Conservation (phyloP, 2,888 invertebrate genomes). For the Trachelus troglodyta region DNA sequence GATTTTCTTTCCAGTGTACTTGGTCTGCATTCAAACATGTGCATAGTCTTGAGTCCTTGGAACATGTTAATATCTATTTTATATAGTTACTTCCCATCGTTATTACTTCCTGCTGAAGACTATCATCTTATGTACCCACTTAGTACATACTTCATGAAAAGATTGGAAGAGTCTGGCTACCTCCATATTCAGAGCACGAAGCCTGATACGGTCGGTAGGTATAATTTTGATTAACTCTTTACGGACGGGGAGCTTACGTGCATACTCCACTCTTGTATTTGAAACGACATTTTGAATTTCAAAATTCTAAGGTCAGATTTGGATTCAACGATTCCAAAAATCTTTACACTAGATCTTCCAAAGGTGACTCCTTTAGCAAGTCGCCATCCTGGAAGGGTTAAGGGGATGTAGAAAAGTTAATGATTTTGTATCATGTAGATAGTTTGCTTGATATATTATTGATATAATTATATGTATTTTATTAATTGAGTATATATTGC, state of each 20-base stretch:
- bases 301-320: too few species aligned
- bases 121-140: constrained; percentile 49
- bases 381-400: background rate
- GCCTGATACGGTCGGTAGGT: constrained; percentile 78
- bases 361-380: too few species aligned
- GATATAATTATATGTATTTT: too few species aligned
- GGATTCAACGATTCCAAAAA: too few species aligned
- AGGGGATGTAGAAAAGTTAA: background rate
- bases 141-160: constrained; percentile 25
- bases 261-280: too few species aligned
- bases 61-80: constrained; percentile 34
- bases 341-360: too few species aligned
- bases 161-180: constrained; percentile 56
- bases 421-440: background rate
- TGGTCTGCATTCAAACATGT: constrained; percentile 69
- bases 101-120: constrained; percentile 46
- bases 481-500: background rate
- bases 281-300: too few species aligned
- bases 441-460: too few species aligned
- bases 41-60: constrained; percentile 41
- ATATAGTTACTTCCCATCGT: constrained; percentile 49
- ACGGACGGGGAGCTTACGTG: too few species aligned
- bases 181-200: constrained; percentile 76
- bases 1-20: constrained; percentile 57
- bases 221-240: background rate